Percentiles rank a stretch among this genome's conserved stretches.
These are phyloP conservation scores for Haliclystus octoradiatus DNA, from an alignment of 30 jellyfish, hydroid and myxozoan species.

Conservation along the genomic window DNA sequence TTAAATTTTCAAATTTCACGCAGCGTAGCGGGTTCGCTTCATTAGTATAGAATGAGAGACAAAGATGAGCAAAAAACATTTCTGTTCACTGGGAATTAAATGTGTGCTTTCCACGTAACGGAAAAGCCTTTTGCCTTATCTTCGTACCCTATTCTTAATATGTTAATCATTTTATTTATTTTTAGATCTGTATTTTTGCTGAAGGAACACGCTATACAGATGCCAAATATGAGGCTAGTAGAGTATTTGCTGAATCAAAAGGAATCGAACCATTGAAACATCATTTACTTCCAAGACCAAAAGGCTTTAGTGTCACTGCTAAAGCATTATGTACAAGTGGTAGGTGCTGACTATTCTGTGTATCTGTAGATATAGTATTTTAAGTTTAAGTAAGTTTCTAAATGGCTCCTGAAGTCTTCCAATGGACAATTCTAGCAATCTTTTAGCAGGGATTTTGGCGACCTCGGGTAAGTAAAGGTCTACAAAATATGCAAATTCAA, in stretches of 20 bases:
- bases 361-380: not conserved
- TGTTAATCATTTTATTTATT: too few relatives aligned
- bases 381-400: not conserved
- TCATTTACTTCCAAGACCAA: constrained; percentile 64
- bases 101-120: too few relatives aligned
- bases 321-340: constrained; percentile 43
- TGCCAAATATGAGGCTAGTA: constrained; percentile 72
- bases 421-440: too few relatives aligned
- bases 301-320: constrained; percentile 72
- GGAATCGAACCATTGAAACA: constrained; percentile 72
- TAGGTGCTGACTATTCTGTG: not conserved
- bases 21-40: too few relatives aligned
- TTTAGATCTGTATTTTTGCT: constrained; percentile 55
- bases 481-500: too few relatives aligned
- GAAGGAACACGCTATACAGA: constrained; percentile 90
- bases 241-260: constrained; percentile 60
- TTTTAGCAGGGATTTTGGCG: not conserved
- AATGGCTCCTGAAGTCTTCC: not conserved
- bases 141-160: too few relatives aligned
- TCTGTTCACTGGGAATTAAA: too few relatives aligned
- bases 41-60: too few relatives aligned
- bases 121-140: too few relatives aligned
- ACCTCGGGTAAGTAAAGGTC: too few relatives aligned
- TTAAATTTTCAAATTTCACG: too few relatives aligned
- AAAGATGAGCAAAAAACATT: too few relatives aligned